Base-by-base conservation (phyloP, 2,888 invertebrate species). In the Dasysyrphus albostriatus region DNA sequence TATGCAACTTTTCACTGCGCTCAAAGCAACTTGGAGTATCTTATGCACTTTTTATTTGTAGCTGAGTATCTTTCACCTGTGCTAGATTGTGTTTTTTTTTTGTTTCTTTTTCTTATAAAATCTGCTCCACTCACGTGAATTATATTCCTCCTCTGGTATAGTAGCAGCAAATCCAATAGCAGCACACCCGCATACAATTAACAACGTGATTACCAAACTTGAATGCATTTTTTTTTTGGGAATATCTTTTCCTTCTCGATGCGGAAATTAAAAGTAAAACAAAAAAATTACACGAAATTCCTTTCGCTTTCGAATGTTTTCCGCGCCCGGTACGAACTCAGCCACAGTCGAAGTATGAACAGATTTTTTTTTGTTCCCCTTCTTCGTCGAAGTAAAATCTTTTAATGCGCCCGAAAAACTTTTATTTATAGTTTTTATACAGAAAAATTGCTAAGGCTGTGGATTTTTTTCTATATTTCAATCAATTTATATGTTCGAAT, bases 371-470 rank as follows among this genome's bases (percentile, higher is more conserved):
- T 73, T 5, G 69, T 74, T 51, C 61, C 47, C 65, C 72, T 67
- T 76, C 63, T 69, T 73, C 49, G 89, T 89, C 89, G 89, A 89
- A 89, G 90, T 91, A 90, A 91, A 91, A 91, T 91, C 91, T 92
- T 90, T 89, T 89, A 91, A 91, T 92, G 91, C 90, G 90, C 90
- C 89, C 90, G 90, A 89, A 90, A 89, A 87, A 90, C 90, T 90
- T 91, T 91, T 92, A 92, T 91, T 92, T 92, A 91, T 92, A 91
- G 90, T 90, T 92, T 92, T 90, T 89, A 89, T 89, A 89, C 82
- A 65, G 51, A 88, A 77, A 81, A 82, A 59, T 61, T 61, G 72
- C 51, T 49, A 58, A 59, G 49, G 82, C 63, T 51, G 75, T 44
- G 69, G n/a, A 76, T 83, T 72, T 74, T 72, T 69, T 70, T 65